Evolutionary conservation across 2,888 invertebrate genomes (phyloP), one percentile per base, ranked within the genome.

Genomic region (Leucophenga montana): DNA sequence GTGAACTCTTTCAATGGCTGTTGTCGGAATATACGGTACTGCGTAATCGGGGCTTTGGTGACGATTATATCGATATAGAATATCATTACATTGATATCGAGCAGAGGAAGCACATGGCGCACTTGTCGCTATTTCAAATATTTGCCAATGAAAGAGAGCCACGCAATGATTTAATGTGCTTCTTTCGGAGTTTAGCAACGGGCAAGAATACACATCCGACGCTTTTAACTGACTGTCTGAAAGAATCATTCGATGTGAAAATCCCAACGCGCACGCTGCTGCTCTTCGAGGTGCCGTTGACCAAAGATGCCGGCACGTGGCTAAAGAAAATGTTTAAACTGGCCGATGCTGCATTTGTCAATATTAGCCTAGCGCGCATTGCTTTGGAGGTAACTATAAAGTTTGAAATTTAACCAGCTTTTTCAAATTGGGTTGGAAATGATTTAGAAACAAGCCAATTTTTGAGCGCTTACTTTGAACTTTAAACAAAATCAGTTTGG

Each of bases 1-100:
- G 80, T 16, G 84, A 84, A 13, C 50, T 85, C 22, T 77, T 76
- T 31, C 78, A 81, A 18, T 85, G 85, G 85, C 59, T 85, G 14
- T 75, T 79, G 22, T 72, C 74, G 11, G 82, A 80, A n/a, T 83
- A 79, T 16, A 67, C 54, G 8, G 13, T 54, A 0, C 31, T 83
- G 6, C 71, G 80, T 1, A 67, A 20, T 2, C 75, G 72, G 0
- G 72, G 73, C n/a, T 71, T 71, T 1, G 85, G 85, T 2, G 85
- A 85, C 59, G 85, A 82, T 16, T 83, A 77, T 46, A 67, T 85
- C 31, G 81, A 85, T 57, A 50, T 85, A n/a, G 73, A 78, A 61
- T 79, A 80, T 65, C 50, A 73, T 0, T 76, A 77, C 11, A 48
- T 65, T 2, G 76, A 77, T 54, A 50, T 57, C 14, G 16, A 69